These are phyloP conservation scores for Larimichthys polyactis DNA, from an alignment of 2,113 vertebrate genomes.

Conservation along the genomic window DNA sequence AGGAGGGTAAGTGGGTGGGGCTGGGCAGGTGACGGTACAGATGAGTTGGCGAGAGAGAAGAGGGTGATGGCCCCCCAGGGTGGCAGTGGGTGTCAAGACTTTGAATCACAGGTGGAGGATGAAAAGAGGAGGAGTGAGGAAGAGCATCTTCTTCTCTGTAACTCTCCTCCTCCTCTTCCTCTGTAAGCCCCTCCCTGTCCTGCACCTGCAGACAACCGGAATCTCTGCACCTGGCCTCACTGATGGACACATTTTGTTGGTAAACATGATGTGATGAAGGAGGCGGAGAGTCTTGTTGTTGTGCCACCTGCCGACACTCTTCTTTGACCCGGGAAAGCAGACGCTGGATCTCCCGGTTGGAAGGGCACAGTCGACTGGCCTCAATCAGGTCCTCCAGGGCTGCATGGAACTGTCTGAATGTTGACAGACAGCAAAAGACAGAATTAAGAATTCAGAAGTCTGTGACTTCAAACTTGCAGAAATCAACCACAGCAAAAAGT, in stretches of 20 bases:
- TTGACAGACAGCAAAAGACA: background rate
- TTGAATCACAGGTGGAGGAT: constrained; percentile 66
- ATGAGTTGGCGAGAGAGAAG: constrained; percentile 85
- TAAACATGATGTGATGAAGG: constrained; percentile 67
- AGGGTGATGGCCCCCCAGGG: constrained; percentile 30
- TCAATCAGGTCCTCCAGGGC: constrained; percentile 93
- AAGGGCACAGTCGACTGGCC: constrained; percentile 91
- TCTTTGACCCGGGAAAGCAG: constrained; percentile 93
- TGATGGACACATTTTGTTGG: constrained; percentile 77
- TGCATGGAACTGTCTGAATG: constrained; percentile 89
- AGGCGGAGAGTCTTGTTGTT: constrained; percentile 72
- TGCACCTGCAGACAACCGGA: constrained; percentile 49
- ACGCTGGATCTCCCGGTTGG: constrained; percentile 93
- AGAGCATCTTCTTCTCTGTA: constrained; percentile 68
- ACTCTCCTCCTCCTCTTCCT: constrained; percentile 58
- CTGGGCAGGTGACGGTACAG: constrained; percentile 89
- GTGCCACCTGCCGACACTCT: constrained; percentile 87
- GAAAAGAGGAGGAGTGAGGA: constrained; percentile 66
- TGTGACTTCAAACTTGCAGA: background rate
- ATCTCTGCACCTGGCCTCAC: constrained; percentile 42
- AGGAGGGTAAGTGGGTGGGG: constrained; percentile 88
- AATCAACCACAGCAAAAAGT: background rate
- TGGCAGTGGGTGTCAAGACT: constrained; percentile 45
- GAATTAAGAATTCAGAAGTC: background rate
- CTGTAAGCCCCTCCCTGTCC: constrained; percentile 54